phyloP scores from a whole-genome alignment of 2,888 invertebrate species.

The Chalcosyrphus nemorum region DNA sequence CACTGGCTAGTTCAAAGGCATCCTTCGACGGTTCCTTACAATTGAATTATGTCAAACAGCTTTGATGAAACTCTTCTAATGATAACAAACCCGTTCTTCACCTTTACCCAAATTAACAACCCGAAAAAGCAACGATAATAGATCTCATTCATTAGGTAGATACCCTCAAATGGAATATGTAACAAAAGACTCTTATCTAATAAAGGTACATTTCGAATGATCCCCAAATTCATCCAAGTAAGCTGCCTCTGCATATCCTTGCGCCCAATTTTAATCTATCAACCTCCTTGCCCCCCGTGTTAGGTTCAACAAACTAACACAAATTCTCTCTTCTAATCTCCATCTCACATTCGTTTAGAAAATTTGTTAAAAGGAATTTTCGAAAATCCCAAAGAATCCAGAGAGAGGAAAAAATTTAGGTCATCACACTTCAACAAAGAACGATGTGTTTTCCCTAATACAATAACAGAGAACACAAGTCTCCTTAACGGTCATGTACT shows the following conservation, averaged over 20 bases:
- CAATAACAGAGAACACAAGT: slow-evolving; percentile 20
- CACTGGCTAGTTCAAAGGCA: neutral
- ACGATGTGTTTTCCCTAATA: slow-evolving; percentile 23
- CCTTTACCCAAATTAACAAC: neutral
- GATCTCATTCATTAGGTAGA: neutral
- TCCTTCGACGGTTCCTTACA: neutral
- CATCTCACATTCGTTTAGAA: slow-evolving; percentile 28
- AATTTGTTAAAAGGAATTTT: slow-evolving; percentile 57
- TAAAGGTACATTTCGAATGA: neutral
- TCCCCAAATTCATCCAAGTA: slow-evolving; percentile 3
- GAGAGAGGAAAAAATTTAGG: slow-evolving; percentile 48
- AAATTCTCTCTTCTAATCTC: slow-evolving; percentile 48
- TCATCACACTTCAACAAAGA: slow-evolving; percentile 58
- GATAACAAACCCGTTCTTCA: neutral
- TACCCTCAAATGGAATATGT: neutral
- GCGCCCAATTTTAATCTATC: slow-evolving; percentile 27
- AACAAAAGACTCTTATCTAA: slow-evolving; percentile 2
- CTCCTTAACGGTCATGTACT: slow-evolving; percentile 54
- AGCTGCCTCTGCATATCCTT: slow-evolving; percentile 12
- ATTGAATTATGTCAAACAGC: neutral
- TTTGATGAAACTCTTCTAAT: neutral
- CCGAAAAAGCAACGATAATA: neutral
- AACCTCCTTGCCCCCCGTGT: slow-evolving; percentile 4
- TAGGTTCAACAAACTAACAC: slow-evolving; percentile 35
- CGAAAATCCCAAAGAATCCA: slow-evolving; percentile 40